Evolutionary conservation across 2,113 vertebrate genomes (phyloP), one percentile per base, ranked within the genome.

Genomic region (Pedionomus torquatus): DNA sequence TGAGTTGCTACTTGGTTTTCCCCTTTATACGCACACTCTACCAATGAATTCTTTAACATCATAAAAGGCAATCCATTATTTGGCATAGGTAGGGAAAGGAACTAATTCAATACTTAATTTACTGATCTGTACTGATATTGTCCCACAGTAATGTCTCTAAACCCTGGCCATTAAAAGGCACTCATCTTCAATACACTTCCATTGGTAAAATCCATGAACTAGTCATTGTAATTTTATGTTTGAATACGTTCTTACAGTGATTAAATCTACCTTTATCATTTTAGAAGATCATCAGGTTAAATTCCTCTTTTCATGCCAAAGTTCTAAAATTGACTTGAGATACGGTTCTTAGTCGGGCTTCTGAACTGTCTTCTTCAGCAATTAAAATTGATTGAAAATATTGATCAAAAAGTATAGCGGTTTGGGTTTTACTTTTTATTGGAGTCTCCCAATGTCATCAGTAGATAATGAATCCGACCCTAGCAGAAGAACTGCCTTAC

Each of bases 191-290:
- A 65, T 48, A 26, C 21, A 41, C 6, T 60, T 55, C 30, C 35
- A 87, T 5, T 35, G 44, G 51, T 65, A 89, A 91, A 94, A 78
- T 54, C 55, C 83, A 55, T 7, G 15, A 71, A 63, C 33, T 70
- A 69, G 69, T 10, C 43, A 82, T 49, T 44, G 8, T 41, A 87
- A 91, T 89, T 95, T 89, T 35, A 93, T 86, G 33, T 80, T 93
- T 81, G 46, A 88, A 90, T 93, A 76, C 39, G 69, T 87, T 79
- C 75, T n/a, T 83, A 51, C 61, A 87, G 63, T 4, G 1, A 94
- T 96, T 95, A 94, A 92, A 89, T 72, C 48, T 69, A 66, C 76
- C 43, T 89, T 72, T 64, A 64, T 86, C 46, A 78, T 87, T 92
- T 89, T 28, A 83, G 74, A 84, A 85, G n/a, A 68, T 55, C 61